These are phyloP conservation scores for Hydrolagus colliei DNA, from an alignment of 2,797 vertebrate species.

Conservation along the genomic window DNA sequence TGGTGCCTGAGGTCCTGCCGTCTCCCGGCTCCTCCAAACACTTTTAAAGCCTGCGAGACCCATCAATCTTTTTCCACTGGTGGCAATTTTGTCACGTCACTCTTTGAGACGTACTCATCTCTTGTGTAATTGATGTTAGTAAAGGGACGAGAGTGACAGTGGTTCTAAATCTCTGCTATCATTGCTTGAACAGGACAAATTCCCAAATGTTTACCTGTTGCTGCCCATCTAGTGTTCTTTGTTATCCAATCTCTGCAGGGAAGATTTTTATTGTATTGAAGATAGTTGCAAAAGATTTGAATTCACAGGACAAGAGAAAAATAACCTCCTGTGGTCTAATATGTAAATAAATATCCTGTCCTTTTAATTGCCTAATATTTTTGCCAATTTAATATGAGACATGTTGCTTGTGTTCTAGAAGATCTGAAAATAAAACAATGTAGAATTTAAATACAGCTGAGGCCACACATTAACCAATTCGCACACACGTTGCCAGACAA, in stretches of 20 bases:
- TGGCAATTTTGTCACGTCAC: conserved; percentile 30
- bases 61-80: conserved; percentile 6
- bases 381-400: neutral
- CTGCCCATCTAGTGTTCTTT: neutral
- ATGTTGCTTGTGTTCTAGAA: neutral
- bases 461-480: neutral
- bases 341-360: neutral
- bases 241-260: neutral
- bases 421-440: neutral
- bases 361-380: neutral
- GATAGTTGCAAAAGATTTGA: neutral
- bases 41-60: conserved; percentile 5
- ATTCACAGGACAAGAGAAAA: neutral
- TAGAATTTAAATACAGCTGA: neutral
- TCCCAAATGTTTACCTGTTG: neutral
- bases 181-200: conserved; percentile 10
- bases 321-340: neutral
- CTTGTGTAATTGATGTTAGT: conserved; percentile 21
- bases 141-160: neutral
- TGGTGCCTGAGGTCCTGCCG: conserved; percentile 14
- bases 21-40: neutral
- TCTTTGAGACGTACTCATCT: neutral
- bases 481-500: neutral
- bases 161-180: conserved; percentile 12
- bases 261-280: neutral